phyloP scores from a whole-genome alignment of 2,888 invertebrate species.

The Heliconius charithonia region DNA sequence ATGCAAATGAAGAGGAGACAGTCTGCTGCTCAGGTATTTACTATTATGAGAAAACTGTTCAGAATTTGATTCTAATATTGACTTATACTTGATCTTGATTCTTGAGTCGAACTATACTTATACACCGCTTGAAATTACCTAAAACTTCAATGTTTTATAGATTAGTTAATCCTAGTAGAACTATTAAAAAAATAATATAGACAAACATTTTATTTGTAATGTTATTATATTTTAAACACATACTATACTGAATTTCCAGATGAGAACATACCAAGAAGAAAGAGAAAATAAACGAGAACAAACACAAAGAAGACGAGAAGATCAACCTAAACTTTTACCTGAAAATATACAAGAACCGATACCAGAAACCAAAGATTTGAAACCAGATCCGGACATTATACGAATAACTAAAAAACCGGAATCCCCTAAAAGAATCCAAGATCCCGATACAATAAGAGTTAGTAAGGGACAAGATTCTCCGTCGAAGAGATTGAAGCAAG shows the following conservation, averaged over 20 bases:
- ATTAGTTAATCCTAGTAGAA: background rate
- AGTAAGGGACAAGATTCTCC: conserved; percentile 73
- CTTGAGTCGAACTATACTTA: no score
- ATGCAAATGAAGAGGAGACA: conserved; percentile 69
- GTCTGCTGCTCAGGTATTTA: conserved; percentile 69
- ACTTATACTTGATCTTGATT: no score
- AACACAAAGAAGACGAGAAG: conserved; percentile 60
- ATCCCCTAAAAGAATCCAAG: conserved; percentile 65
- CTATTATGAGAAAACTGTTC: no score
- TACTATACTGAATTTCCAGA: conserved; percentile 54
- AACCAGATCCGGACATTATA: conserved; percentile 77
- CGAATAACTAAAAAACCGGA: conserved; percentile 69
- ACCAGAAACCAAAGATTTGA: conserved; percentile 60
- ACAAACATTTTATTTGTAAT: background rate
- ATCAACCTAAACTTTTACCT: conserved; percentile 35
- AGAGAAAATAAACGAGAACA: conserved; percentile 60
- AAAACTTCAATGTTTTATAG: no score
- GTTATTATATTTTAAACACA: background rate
- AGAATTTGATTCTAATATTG: no score
- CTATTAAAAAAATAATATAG: no score
- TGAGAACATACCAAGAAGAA: conserved; percentile 71
- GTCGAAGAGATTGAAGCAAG: conserved; percentile 74
- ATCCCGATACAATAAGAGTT: conserved; percentile 75
- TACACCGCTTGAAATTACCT: no score
- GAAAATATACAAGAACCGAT: conserved; percentile 53